Percentiles rank a stretch among this genome's conserved stretches.
phyloP scores from a whole-genome alignment of 1,140 invertebrate species.

The Lordiphosa clarofinis region DNA sequence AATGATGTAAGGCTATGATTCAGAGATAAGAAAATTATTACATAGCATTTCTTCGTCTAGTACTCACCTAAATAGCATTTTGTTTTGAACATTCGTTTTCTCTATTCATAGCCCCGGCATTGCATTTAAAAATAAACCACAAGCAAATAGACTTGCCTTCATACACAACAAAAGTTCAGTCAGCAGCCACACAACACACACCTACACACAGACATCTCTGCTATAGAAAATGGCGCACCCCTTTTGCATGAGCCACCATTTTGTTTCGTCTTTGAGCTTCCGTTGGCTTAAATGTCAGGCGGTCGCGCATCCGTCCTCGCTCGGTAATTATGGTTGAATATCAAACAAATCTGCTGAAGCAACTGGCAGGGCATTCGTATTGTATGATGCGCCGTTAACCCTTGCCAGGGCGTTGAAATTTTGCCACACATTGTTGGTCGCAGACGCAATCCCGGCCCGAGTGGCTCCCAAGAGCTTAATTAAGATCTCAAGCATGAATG shows the following conservation, averaged over 20 bases:
- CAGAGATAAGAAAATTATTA: too few relatives aligned
- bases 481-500: conserved; percentile 48
- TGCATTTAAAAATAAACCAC: conserved; percentile 76
- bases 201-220: conserved; percentile 14
- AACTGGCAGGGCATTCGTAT: conserved; percentile 27
- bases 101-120: conserved; percentile 57
- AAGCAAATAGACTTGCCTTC: conserved; percentile 49
- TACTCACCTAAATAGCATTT: conserved; percentile 19
- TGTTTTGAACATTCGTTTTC: conserved; percentile 39
- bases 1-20: too few relatives aligned
- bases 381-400: conserved; percentile 41
- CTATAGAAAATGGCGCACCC: conserved; percentile 59
- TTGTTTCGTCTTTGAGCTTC: conserved; percentile 73
- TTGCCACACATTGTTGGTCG: conserved; percentile 45
- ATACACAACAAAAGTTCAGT: too few relatives aligned
- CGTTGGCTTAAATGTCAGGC: conserved; percentile 69
- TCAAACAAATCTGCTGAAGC: conserved; percentile 56
- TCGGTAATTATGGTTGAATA: conserved; percentile 65
- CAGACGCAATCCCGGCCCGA: conserved; percentile 39
- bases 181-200: conserved; percentile 8
- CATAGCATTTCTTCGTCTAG: conserved; percentile 11
- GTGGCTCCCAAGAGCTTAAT: conserved; percentile 73
- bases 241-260: conserved; percentile 68
- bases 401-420: conserved; percentile 57
- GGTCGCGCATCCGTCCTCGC: conserved; percentile 49